These are phyloP conservation scores for Gallinago nigripennis DNA, from an alignment of 2,797 vertebrate genomes.

Conservation along the genomic window DNA sequence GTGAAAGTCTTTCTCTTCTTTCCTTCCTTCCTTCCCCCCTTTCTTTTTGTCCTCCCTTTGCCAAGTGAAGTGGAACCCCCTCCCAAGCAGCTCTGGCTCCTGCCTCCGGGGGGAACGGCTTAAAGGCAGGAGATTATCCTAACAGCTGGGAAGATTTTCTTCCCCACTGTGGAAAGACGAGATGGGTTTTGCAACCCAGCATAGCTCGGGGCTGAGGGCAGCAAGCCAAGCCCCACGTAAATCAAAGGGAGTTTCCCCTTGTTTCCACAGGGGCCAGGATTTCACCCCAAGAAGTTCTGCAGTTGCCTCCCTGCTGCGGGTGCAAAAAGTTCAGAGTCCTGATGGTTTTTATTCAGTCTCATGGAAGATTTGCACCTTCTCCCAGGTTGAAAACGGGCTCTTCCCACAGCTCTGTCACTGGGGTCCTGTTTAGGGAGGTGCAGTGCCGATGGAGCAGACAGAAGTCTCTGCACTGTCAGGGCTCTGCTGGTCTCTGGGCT, in stretches of 20 bases:
- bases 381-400: background rate
- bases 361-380: background rate
- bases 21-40: background rate
- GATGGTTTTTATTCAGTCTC: background rate
- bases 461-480: background rate
- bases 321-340: background rate
- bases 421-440: background rate
- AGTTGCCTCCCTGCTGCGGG: background rate
- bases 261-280: background rate
- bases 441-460: background rate
- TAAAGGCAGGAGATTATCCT: background rate
- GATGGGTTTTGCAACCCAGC: background rate
- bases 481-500: background rate
- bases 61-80: background rate
- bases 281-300: background rate
- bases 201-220: background rate
- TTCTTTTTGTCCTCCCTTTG: background rate
- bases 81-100: background rate
- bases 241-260: background rate
- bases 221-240: background rate
- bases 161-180: background rate
- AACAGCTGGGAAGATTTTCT: conserved; percentile 3
- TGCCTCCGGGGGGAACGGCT: background rate
- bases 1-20: background rate
- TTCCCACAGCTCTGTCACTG: background rate